Base-by-base conservation (phyloP, 2,888 invertebrate genomes). In the Ypsolopha scabrella region DNA sequence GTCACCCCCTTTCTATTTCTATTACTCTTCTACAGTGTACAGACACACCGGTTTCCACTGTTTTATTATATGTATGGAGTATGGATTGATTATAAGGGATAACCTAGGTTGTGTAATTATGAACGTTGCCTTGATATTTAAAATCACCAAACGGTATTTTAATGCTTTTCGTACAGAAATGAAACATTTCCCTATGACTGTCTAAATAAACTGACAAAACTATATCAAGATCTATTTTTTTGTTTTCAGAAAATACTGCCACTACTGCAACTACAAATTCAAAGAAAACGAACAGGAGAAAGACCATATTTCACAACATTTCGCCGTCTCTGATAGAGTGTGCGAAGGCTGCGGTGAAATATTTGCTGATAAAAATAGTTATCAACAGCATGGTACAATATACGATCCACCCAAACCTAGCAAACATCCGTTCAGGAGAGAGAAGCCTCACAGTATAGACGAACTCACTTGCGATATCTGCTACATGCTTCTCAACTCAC, bases 401-500 rank as follows among this genome's bases (percentile, higher is more conserved):
- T 38, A 49, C 39, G 24, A 49, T 9, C 33, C 39, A 24, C 39
- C 48, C 9, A 9, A 7, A 11, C 13, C 47, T 13, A 35, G 13
- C 1, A 7, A 7, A 11, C 7, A 11, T 3, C 35, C 35, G 8
- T 13, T 24, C 7, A 9, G 24, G 24, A 24, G 9, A 24, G 39
- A 41, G 33, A 13, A 13, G 33, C 48, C 48, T 7, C 1, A 24
- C n/a, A 39, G 24, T 4, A 10, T 9, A 7, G 39, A 49, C 8
- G 48, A 49, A 7, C 33, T 49, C 7, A 49, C 48, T 7, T 49
- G 48, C 24, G n/a, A 39, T 10, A 39, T 49, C 8, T 49, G 48
- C 14, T 4, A 39, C n/a, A 37, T 24, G 24, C 2, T 48, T 7
- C 7, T 36, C 4, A 11, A 14, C 6, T 6, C 7, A 10, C 24